Percentiles rank a stretch among this genome's conserved stretches.
These are phyloP conservation scores for Meteorus colon DNA, from an alignment of 2,888 invertebrate genomes.

Conservation along the genomic window DNA sequence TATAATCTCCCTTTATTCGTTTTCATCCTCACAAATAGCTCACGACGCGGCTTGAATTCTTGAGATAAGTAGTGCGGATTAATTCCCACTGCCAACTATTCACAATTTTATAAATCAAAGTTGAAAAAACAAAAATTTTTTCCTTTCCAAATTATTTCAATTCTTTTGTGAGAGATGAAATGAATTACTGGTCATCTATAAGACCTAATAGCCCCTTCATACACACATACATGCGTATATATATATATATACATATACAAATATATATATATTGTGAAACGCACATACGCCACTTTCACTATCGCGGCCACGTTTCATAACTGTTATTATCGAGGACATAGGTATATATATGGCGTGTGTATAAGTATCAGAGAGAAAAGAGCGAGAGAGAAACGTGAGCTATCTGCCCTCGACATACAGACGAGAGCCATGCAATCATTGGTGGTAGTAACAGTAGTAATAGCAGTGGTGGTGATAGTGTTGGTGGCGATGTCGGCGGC, in stretches of 20 bases:
- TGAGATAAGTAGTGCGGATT: background rate
- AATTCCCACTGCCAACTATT: background rate
- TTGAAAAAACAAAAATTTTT: background rate
- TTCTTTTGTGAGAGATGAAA: background rate
- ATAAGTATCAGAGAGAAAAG: slow-evolving; percentile 44
- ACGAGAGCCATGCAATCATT: slow-evolving; percentile 19
- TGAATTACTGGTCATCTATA: background rate
- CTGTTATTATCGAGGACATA: slow-evolving; percentile 72
- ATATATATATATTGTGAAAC: slow-evolving; percentile 66
- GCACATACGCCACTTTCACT: slow-evolving; percentile 71
- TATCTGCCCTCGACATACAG: slow-evolving; percentile 41
- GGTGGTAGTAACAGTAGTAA: background rate
- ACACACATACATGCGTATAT: background rate
- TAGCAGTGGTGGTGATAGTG: slow-evolving; percentile 16
- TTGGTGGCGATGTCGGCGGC: slow-evolving; percentile 12
- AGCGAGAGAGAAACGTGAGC: slow-evolving; percentile 43
- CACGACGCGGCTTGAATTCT: background rate
- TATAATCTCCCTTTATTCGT: background rate
- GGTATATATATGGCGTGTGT: slow-evolving; percentile 54
- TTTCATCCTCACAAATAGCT: background rate
- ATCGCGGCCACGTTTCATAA: slow-evolving; percentile 73
- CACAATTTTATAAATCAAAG: slow-evolving; percentile 11
- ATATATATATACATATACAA: slow-evolving; percentile 43
- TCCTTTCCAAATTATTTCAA: background rate
- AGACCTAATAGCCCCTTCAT: slow-evolving; percentile 19